Base-by-base conservation (phyloP, 1,140 invertebrate genomes). In the Diploscapter pachys region DNA sequence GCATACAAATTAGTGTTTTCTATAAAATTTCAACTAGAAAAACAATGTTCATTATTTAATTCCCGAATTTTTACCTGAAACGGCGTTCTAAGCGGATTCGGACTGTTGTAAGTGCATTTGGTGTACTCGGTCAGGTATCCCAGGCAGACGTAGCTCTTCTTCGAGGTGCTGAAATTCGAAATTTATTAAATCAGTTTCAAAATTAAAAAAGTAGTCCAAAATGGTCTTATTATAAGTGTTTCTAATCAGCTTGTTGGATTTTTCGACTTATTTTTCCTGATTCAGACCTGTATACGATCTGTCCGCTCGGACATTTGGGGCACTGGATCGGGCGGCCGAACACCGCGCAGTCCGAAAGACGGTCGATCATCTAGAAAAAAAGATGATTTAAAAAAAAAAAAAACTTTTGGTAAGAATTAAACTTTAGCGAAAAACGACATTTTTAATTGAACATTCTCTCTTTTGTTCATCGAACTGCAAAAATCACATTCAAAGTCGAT, bases 261-360 rank as follows among this genome's bases (percentile, higher is more conserved):
- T 52, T 53, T 13, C 1, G 11, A 2, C 2, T 6, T 68, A 49
- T 31, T 31, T 31, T 31, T 31, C 1, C 31, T 31, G 31, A 31
- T 8, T 80, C 82, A 83, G 85, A 86, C 89, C 88, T 82, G 85
- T 81, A 88, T 88, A 50, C 80, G 79, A 79, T 94, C 88, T 81
- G 93, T 91, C 6, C 91, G 91, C 55, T 88, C 11, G 85, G 72
- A 84, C 96, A 99, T 81, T 92, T 90, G 4, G 89, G 84, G 86
- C 96, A 98, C 0, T 89, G 89, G 71, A 90, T 83, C 9, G 95
- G 86, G 51, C 90, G 89, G 65, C 96, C 96, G 89, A 98, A 96
- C 3, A 90, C 89, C 89, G 98, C 91, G 52, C 90, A 87, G 87
- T 98, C 96, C 9, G 91, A 88, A 2, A 96, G 82, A 71, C 88